Conservation (phyloP, 2,113 vertebrate genomes). For the Elgaria multicarinata region DNA sequence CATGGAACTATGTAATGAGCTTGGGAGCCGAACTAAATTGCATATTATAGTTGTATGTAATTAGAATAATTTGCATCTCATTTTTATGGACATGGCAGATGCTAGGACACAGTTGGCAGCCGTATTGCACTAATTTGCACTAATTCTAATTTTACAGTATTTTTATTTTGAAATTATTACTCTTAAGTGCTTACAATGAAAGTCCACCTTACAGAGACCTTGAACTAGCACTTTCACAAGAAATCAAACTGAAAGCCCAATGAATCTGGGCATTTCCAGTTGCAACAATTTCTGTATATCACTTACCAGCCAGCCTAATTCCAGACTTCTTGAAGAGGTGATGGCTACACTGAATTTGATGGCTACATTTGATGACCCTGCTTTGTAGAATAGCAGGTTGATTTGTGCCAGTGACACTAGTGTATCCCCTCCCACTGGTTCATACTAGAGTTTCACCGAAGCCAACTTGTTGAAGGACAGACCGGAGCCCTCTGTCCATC, state of each 20-base stretch:
- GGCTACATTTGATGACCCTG: background rate
- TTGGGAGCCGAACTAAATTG: slow-evolving; percentile 23
- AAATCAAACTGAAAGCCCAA: background rate
- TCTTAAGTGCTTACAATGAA: background rate
- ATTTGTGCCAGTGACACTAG: background rate
- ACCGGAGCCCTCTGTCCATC: no score
- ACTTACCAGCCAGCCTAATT: background rate
- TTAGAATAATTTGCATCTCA: slow-evolving; percentile 35
- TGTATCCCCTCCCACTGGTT: background rate
- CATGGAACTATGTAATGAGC: slow-evolving; percentile 4
- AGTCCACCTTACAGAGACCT: background rate
- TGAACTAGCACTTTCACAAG: background rate
- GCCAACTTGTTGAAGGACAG: background rate
- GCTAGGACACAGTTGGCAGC: slow-evolving; percentile 13
- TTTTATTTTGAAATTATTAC: slow-evolving; percentile 12
- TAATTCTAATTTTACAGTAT: slow-evolving; percentile 27
- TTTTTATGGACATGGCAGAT: slow-evolving; percentile 25
- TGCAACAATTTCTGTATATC: background rate
- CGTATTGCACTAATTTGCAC: background rate
- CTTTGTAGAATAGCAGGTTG: background rate
- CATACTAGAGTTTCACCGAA: background rate
- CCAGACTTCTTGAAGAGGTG: background rate
- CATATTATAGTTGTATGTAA: slow-evolving; percentile 17
- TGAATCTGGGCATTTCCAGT: background rate
- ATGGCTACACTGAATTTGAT: background rate